Percentiles rank a stretch among this genome's conserved stretches.
Evolutionary conservation across 2,888 invertebrate species (phyloP).

Genomic region (Diadegma fenestrale): DNA sequence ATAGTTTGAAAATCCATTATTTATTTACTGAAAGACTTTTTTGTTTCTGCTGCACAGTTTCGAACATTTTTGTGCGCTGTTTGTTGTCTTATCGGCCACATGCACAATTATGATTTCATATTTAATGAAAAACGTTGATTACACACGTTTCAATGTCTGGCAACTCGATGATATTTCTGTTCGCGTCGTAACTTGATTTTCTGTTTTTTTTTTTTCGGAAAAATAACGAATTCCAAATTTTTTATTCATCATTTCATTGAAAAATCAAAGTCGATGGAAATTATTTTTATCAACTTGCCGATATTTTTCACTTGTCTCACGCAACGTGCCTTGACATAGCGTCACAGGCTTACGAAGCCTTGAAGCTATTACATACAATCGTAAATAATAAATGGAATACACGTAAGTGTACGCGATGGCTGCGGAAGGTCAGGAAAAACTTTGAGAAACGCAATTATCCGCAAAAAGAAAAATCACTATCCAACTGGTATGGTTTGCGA

Average conservation of each 20-base stretch:
- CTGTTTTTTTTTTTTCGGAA: no score
- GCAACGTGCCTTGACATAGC: constrained; percentile 2
- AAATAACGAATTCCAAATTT: not conserved
- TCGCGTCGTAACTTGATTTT: no score
- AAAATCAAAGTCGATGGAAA: not conserved
- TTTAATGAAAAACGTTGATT: not conserved
- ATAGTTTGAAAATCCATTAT: not conserved
- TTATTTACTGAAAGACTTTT: not conserved
- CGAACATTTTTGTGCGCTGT: not conserved
- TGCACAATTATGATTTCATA: not conserved
- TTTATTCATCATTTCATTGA: not conserved
- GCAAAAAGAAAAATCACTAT: constrained; percentile 33
- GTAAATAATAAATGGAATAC: constrained; percentile 45
- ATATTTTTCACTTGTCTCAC: constrained; percentile 13
- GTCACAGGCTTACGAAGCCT: constrained; percentile 17
- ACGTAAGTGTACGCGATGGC: constrained; percentile 41
- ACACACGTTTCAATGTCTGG: no score
- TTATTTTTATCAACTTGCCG: not conserved
- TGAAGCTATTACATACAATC: constrained; percentile 21
- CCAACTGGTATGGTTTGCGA: not conserved
- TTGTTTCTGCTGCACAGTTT: not conserved
- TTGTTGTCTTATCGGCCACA: not conserved
- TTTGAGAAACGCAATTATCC: constrained; percentile 3
- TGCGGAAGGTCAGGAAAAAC: constrained; percentile 27
- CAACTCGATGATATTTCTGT: no score